phyloP scores from a whole-genome alignment of 2,797 vertebrate genomes.

The Anniella stebbinsi region DNA sequence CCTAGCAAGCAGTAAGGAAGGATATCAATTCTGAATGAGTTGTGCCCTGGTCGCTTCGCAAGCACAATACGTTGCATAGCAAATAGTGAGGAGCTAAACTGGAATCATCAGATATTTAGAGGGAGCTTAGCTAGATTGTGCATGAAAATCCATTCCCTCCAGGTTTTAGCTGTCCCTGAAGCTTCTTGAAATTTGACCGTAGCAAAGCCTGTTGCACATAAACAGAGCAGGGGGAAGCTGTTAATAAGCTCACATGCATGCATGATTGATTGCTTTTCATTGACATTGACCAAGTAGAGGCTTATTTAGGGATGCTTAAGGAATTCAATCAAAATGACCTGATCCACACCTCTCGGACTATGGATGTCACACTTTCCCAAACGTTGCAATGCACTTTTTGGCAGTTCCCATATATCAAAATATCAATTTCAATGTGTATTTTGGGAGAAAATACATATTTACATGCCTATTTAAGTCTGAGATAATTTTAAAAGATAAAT shows the following conservation, averaged over 20 bases:
- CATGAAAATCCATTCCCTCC: not conserved
- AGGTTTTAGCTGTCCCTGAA: not conserved
- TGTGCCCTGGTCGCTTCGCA: not conserved
- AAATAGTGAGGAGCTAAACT: conserved; percentile 23
- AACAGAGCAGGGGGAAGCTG: conserved; percentile 3
- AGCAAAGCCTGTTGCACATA: not conserved
- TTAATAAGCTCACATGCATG: rapidly evolving
- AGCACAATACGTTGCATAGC: not conserved
- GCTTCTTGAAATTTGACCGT: rapidly evolving
- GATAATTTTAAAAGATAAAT: not conserved
- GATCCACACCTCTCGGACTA: not conserved
- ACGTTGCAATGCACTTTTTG: not conserved
- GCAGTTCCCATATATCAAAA: not conserved
- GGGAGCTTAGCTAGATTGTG: not conserved
- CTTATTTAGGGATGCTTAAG: not conserved
- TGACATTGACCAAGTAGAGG: not conserved
- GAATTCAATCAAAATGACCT: not conserved
- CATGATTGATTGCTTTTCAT: not conserved
- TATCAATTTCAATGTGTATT: not conserved
- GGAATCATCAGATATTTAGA: not conserved
- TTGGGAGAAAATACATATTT: not conserved
- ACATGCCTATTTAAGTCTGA: not conserved
- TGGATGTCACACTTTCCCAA: too few relatives aligned
- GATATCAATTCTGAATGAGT: conserved; percentile 47
- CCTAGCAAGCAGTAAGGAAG: conserved; percentile 25